phyloP scores from a whole-genome alignment of 2,113 vertebrate genomes.

The Antigone vipio region DNA sequence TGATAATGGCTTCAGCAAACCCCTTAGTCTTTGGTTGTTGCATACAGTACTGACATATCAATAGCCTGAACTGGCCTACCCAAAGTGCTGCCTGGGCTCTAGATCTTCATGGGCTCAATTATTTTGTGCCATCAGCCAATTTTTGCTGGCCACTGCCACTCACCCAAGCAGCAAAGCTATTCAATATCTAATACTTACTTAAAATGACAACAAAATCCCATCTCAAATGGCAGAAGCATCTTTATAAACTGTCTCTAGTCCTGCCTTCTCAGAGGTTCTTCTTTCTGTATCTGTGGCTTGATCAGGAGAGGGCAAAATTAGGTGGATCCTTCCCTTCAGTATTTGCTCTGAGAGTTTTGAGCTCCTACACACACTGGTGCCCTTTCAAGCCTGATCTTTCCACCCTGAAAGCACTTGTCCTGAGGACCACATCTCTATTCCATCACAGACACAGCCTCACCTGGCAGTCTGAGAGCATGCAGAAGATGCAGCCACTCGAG shows the following conservation, averaged over 20 bases:
- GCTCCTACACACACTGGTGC: neutral
- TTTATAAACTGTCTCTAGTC: neutral
- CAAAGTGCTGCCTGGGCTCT: neutral
- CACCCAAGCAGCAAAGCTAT: neutral
- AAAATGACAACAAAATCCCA: neutral
- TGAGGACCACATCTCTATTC: neutral
- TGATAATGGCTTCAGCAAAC: neutral
- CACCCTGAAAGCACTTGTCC: neutral
- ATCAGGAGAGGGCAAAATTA: neutral
- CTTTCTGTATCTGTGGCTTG: neutral
- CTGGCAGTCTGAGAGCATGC: neutral
- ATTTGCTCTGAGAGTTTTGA: neutral
- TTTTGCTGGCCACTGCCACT: neutral
- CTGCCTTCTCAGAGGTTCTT: neutral
- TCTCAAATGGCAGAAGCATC: neutral
- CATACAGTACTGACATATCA: neutral
- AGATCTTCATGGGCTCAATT: neutral
- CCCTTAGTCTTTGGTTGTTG: fast-evolving
- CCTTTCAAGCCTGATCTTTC: neutral
- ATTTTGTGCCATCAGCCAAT: neutral
- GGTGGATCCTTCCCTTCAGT: neutral
- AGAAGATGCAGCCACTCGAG: neutral
- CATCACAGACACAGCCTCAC: neutral
- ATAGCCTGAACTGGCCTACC: neutral
- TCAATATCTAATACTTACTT: neutral